Conservation (phyloP, 2,888 invertebrate genomes). For the Chorisops tibialis region DNA sequence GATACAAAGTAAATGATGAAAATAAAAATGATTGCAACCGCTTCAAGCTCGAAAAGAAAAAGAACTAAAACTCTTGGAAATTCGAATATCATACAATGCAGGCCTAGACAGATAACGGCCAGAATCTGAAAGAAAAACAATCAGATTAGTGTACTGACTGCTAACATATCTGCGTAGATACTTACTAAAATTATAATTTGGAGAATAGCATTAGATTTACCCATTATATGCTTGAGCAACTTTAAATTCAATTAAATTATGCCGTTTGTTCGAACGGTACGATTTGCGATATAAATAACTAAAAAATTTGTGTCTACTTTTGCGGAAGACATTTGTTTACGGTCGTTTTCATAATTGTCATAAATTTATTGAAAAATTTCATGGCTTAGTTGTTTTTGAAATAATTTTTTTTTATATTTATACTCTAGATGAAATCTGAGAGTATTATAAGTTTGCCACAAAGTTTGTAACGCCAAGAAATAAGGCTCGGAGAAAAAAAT, state of each 20-base stretch:
- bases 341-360: too few species aligned
- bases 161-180: not conserved
- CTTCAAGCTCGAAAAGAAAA: slow-evolving; percentile 11
- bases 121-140: not conserved
- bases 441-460: too few species aligned
- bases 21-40: slow-evolving; percentile 11
- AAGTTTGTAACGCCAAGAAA: too few species aligned
- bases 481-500: too few species aligned
- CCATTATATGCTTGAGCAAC: not conserved
- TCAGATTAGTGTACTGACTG: not conserved
- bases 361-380: too few species aligned
- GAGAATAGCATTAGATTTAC: slow-evolving; percentile 1
- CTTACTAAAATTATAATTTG: slow-evolving; percentile 21
- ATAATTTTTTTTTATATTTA: too few species aligned
- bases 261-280: not conserved
- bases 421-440: too few species aligned
- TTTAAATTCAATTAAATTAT: not conserved
- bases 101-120: not conserved
- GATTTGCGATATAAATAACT: not conserved
- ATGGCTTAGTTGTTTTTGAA: too few species aligned
- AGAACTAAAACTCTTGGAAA: slow-evolving; percentile 18
- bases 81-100: slow-evolving; percentile 2
- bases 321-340: too few species aligned
- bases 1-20: slow-evolving; percentile 6
- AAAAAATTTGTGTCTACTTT: too few species aligned